Evolutionary conservation across 2,888 invertebrate species (phyloP), one percentile per base, ranked within the genome.

Genomic region (Pheosia tremula): DNA sequence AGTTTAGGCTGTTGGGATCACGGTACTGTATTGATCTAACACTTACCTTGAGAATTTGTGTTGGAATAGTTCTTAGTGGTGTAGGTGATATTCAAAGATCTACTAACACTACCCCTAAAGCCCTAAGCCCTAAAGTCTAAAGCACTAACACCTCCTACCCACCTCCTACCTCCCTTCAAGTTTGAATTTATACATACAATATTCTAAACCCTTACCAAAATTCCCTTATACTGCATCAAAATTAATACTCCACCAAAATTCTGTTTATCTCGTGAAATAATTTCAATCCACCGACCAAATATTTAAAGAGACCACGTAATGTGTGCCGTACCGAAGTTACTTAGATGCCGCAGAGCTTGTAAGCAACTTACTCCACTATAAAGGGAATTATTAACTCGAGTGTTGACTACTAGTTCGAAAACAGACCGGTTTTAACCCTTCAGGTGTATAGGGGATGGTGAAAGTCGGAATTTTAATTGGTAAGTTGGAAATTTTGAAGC

Each of bases 371-470:
- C 63, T 68, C 59, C 60, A 71, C 68, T 72, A 75, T 78, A 81
- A 79, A 80, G 78, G 61, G 79, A 79, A 79, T 79, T 80, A 79
- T 80, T 81, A 81, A 81, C 76, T 70, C 71, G 58, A 66, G 62
- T 66, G 71, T 75, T n/a, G 24, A 45, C 70, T 77, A 63, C 57
- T 69, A 71, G 73, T 73, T 75, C 68, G 72, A 76, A 76, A 75
- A 75, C 74, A 71, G 65, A 65, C 67, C 74, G 64, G 72, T 61
- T 71, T 68, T 67, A 71, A 69, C 70, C 74, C 74, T 77, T 72
- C 73, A 75, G 75, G 77, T 75, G 71, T 74, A 59, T 62, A 54
- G 67, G 68, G 67, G 50, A 66, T 66, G 67, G 68, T 66, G 67
- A 74, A 78, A 75, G 76, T 74, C 72, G 66, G 68, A 77, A 78